phyloP scores from a whole-genome alignment of 2,797 vertebrate species.

The Rhinichthys osculus region DNA sequence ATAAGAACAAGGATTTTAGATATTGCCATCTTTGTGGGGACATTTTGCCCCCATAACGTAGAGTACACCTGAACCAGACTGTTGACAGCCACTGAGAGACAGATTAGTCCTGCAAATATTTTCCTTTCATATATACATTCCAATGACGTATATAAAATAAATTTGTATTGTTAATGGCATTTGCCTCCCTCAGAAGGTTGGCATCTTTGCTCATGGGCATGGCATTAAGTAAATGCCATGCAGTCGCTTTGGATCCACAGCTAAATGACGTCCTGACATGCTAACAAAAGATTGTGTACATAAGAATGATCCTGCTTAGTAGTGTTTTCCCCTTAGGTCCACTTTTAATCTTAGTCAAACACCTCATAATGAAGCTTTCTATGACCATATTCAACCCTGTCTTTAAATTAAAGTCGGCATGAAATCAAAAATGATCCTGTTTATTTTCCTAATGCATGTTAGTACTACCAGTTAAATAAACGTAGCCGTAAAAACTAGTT shows the following conservation, averaged over 20 bases:
- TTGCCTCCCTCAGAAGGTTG: neutral
- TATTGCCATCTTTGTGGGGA: too few species aligned
- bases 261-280: constrained; percentile 1
- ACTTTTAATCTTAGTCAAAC: neutral
- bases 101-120: constrained; percentile 40
- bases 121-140: constrained; percentile 8
- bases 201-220: neutral
- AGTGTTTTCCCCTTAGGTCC: neutral
- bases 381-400: neutral
- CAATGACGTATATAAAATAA: neutral
- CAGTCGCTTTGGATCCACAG: neutral
- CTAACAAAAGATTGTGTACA: neutral
- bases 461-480: neutral
- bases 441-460: neutral
- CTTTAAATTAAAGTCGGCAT: neutral
- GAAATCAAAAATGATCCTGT: neutral
- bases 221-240: neutral
- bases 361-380: neutral
- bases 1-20: too few species aligned
- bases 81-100: constrained; percentile 27
- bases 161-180: too few species aligned
- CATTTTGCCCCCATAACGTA: too few species aligned
- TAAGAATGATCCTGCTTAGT: neutral
- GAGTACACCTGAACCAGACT: neutral
- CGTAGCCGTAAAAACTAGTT: neutral